phyloP scores from a whole-genome alignment of 2,113 vertebrate species.

The Rana temporaria region DNA sequence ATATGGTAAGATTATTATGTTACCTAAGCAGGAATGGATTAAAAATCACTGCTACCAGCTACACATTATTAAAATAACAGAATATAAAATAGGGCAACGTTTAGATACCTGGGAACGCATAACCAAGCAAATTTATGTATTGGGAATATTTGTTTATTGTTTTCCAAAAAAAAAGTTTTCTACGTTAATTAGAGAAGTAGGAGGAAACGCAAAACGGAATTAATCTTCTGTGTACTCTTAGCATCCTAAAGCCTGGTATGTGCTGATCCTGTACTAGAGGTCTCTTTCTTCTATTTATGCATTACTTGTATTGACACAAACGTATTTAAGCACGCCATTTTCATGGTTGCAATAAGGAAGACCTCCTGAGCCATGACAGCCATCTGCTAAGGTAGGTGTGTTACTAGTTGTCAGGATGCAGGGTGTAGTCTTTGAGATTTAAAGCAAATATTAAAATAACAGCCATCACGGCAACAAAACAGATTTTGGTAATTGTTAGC shows the following conservation, averaged over 20 bases:
- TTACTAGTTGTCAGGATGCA: not conserved
- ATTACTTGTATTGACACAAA: not conserved
- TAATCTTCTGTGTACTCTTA: not conserved
- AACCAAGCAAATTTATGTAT: too few relatives aligned
- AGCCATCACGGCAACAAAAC: too few relatives aligned
- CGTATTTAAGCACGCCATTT: not conserved
- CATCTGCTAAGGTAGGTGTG: not conserved
- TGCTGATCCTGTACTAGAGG: constrained; percentile 12
- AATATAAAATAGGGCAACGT: not conserved
- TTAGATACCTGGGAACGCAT: too few relatives aligned
- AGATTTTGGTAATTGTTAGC: not conserved
- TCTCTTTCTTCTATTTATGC: not conserved
- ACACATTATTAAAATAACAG: not conserved
- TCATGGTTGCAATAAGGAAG: constrained; percentile 5
- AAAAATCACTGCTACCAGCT: not conserved
- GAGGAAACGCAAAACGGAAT: not conserved
- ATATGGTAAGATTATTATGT: not conserved
- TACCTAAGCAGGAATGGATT: constrained; percentile 11
- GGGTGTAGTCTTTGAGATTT: not conserved
- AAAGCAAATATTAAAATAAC: not conserved
- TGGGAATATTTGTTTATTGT: not conserved
- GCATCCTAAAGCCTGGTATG: not conserved
- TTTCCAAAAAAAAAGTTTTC: not conserved
- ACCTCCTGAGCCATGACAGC: not conserved
- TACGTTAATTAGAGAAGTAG: not conserved